These are phyloP conservation scores for Hypothenemus hampei DNA, from an alignment of 1,140 invertebrate genomes.

Conservation along the genomic window DNA sequence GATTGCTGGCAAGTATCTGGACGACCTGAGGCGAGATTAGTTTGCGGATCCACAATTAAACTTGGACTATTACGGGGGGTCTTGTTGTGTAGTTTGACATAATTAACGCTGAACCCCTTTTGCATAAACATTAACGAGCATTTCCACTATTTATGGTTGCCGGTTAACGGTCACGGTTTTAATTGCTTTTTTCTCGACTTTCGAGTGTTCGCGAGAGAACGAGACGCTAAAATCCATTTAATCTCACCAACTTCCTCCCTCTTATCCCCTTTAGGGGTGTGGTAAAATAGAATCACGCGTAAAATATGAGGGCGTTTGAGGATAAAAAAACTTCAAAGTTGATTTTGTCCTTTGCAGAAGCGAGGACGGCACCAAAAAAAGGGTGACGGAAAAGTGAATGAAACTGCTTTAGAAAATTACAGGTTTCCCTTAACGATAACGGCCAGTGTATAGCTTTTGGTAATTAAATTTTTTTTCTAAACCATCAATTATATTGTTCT, in stretches of 20 bases:
- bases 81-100: slow-evolving; percentile 2
- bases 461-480: no score
- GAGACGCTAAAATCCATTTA: not conserved
- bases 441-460: no score
- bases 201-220: not conserved
- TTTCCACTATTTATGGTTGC: slow-evolving; percentile 5
- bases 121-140: slow-evolving; percentile 10
- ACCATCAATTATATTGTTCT: no score
- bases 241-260: no score
- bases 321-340: not conserved
- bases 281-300: not conserved
- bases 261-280: no score
- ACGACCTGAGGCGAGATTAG: slow-evolving; percentile 11
- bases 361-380: not conserved
- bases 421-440: no score
- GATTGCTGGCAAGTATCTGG: slow-evolving; percentile 2
- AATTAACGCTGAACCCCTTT: slow-evolving; percentile 7
- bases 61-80: slow-evolving; percentile 11
- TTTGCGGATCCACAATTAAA: slow-evolving; percentile 15
- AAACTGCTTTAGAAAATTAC: not conserved
- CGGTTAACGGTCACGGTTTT: not conserved
- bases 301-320: not conserved
- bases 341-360: not conserved
- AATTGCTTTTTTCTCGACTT: not conserved
- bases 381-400: not conserved